Evolutionary conservation across 2,113 vertebrate genomes (phyloP).

Genomic region (Ciconia boyciana): DNA sequence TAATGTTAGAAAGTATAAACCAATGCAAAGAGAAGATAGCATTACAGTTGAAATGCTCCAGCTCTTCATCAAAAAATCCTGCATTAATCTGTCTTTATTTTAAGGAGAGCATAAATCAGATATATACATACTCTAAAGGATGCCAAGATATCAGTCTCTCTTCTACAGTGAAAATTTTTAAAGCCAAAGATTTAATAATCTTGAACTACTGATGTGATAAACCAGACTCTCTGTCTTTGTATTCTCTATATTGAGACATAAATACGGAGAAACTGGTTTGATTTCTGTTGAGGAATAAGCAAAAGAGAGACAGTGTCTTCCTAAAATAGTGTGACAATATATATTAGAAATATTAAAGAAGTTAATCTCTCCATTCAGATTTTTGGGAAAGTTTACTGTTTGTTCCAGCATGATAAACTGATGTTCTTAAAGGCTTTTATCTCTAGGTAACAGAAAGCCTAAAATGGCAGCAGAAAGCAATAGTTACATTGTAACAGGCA

Average conservation of each 20-base stretch:
- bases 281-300: neutral
- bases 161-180: neutral
- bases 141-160: neutral
- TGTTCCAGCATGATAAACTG: neutral
- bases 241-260: neutral
- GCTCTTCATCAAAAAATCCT: neutral
- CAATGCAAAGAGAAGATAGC: neutral
- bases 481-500: neutral
- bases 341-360: neutral
- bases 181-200: neutral
- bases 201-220: neutral
- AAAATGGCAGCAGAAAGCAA: neutral
- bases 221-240: neutral
- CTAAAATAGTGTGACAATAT: neutral
- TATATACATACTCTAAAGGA: neutral
- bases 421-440: neutral
- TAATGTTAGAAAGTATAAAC: neutral
- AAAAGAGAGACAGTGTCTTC: neutral
- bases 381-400: neutral
- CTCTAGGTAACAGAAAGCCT: neutral
- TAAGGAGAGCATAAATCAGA: neutral
- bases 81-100: neutral
- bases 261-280: neutral
- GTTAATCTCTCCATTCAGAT: neutral
- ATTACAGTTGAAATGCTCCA: neutral